A percentile compares a stretch with the other conserved stretches of the same genome.
phyloP scores from a whole-genome alignment of 2,888 invertebrate genomes.

The Sthenelais limicola region DNA sequence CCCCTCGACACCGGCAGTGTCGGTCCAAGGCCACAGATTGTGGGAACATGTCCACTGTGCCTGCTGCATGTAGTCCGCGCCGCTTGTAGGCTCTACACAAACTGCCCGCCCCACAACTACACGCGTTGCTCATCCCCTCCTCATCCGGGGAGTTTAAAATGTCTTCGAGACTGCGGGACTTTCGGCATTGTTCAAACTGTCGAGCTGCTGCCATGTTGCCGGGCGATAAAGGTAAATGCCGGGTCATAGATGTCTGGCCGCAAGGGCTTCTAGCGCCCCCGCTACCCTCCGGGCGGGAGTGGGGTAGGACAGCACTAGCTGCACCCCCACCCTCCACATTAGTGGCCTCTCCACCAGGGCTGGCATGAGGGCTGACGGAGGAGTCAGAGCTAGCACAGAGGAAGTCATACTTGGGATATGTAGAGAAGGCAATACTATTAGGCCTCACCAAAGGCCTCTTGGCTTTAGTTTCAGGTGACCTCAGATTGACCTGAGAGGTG shows the following conservation, averaged over 20 bases:
- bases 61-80: conserved; percentile 50
- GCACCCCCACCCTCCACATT: conserved; percentile 56
- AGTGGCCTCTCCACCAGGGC: conserved; percentile 56
- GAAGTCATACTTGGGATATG: conserved; percentile 67
- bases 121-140: conserved; percentile 43
- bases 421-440: conserved; percentile 70
- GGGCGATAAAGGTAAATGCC: conserved; percentile 22
- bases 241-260: conserved; percentile 19
- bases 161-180: conserved; percentile 70
- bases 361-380: background rate
- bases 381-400: background rate
- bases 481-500: conserved; percentile 53
- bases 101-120: background rate
- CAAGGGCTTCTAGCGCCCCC: conserved; percentile 16
- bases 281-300: background rate
- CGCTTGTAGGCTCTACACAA: background rate
- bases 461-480: conserved; percentile 63
- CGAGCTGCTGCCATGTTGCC: conserved; percentile 28
- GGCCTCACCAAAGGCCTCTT: conserved; percentile 65
- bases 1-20: conserved; percentile 59
- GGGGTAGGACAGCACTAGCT: conserved; percentile 46
- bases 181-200: conserved; percentile 56
- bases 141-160: conserved; percentile 63
- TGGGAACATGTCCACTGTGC: conserved; percentile 57
- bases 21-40: conserved; percentile 59